These are phyloP conservation scores for Hoplias malabaricus DNA, from an alignment of 2,113 vertebrate genomes.

Conservation along the genomic window DNA sequence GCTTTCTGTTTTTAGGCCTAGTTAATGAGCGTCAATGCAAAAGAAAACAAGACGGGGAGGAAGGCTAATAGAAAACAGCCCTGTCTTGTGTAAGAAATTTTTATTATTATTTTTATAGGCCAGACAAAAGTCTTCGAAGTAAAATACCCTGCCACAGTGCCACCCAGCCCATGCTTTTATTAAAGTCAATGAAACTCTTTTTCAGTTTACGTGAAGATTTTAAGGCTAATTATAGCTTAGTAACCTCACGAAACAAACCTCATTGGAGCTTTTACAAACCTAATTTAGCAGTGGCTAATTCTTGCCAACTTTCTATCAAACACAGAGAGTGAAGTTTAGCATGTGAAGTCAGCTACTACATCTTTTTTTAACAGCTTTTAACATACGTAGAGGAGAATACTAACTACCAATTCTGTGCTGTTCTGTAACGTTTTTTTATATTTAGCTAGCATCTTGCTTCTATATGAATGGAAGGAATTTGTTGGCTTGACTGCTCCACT, in stretches of 20 bases:
- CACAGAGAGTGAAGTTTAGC: too few relatives aligned
- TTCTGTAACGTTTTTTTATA: too few relatives aligned
- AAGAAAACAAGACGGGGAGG: conserved; percentile 39
- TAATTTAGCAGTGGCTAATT: too few relatives aligned
- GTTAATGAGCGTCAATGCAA: conserved; percentile 19
- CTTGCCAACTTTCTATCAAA: too few relatives aligned
- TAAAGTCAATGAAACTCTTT: conserved; percentile 1
- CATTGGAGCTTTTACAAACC: not conserved
- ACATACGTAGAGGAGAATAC: too few relatives aligned
- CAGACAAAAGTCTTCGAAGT: conserved; percentile 18
- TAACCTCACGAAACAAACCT: not conserved
- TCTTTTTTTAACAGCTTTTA: too few relatives aligned
- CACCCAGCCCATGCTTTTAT: not conserved
- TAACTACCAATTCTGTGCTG: too few relatives aligned
- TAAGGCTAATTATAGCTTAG: not conserved
- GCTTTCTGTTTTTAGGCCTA: conserved; percentile 39
- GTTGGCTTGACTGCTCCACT: not conserved
- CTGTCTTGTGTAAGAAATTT: not conserved
- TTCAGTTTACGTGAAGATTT: not conserved
- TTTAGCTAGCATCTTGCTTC: not conserved
- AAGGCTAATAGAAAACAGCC: conserved; percentile 29
- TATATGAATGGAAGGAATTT: not conserved
- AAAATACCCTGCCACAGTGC: not conserved
- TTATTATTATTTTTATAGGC: conserved; percentile 28
- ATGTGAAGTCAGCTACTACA: too few relatives aligned